Base-by-base conservation (phyloP, 2,888 invertebrate species). In the Galerucella nymphaeae region DNA sequence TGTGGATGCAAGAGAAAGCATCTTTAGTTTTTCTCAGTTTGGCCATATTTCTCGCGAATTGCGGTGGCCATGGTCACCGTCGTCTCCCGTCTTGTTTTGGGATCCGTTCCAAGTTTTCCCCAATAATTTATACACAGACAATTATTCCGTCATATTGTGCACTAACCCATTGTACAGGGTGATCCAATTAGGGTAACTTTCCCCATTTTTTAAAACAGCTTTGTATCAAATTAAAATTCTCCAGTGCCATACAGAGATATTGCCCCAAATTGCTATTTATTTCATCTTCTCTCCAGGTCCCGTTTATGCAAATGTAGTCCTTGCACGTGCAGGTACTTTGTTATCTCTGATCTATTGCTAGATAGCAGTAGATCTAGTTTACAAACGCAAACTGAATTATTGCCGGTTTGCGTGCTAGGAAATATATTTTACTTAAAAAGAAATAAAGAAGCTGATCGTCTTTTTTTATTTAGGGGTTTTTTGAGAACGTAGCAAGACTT, bases 211-310 rank as follows among this genome's bases (percentile, higher is more conserved):
- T 0, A 18, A 3, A 10, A 10, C 57, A 14, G 13, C 23, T n/a
- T 10, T 13, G 10, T 57, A 57, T 20, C n/a, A 13, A 20, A 23
- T 42, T 53, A 62, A 69, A 41, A 57, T 68, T 41, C 73, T 42
- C 78, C 75, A 75, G 79, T 79, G 82, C 79, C 80, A 80, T 76
- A 76, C 76, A 75, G 80, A 78, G 81, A 81, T 80, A 82, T 82
- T 80, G 80, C 82, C 80, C 78, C 77, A 75, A 79, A 81, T 76
- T 71, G 77, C 73, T 76, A 78, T 78, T 62, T 62, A 76, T 80
- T 80, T 77, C 77, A 74, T 76, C 74, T 77, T 45, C 18, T 58
- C 58, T 48, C 5, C 42, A 62, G 41, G 58, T 58, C 58, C 45
- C 79, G 80, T 82, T 82, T 80, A 82, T 80, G 80, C 78, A 79